A percentile compares a stretch with the other conserved stretches of the same genome.
phyloP scores from a whole-genome alignment of 1,140 invertebrate species.

The Magallana gigas region DNA sequence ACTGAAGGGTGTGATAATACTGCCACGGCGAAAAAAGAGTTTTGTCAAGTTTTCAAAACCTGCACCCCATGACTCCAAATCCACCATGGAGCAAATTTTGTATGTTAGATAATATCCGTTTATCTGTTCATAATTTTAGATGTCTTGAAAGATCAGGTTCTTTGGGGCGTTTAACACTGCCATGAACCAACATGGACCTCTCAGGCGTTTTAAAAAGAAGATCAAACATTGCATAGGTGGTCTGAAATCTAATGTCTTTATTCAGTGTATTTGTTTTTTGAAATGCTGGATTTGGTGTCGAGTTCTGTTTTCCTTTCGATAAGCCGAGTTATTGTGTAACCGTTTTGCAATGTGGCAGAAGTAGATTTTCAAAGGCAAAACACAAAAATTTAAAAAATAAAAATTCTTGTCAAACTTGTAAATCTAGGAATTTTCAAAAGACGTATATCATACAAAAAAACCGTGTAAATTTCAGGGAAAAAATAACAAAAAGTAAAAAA shows the following conservation, averaged over 20 bases:
- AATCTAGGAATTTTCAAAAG: neutral
- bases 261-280: neutral
- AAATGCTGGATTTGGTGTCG: constrained; percentile 19
- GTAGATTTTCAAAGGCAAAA: neutral
- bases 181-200: neutral
- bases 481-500: too few species aligned
- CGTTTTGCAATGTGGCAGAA: constrained; percentile 13
- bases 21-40: neutral
- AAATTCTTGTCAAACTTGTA: neutral
- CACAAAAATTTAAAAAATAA: neutral
- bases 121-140: constrained; percentile 53
- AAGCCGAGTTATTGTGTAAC: constrained; percentile 35
- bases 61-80: constrained; percentile 5
- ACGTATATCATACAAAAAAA: too few species aligned
- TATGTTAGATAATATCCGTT: constrained; percentile 44
- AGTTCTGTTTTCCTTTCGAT: constrained; percentile 34
- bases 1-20: constrained; percentile 18
- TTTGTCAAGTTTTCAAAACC: constrained; percentile 21
- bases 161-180: constrained; percentile 37
- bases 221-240: constrained; percentile 40
- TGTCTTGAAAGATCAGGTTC: constrained; percentile 47
- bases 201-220: neutral
- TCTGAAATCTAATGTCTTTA: constrained; percentile 15
- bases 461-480: too few species aligned
- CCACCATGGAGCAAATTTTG: constrained; percentile 11